Evolutionary conservation across 2,113 vertebrate species (phyloP), one percentile per base, ranked within the genome.

Genomic region (Chionomys nivalis): DNA sequence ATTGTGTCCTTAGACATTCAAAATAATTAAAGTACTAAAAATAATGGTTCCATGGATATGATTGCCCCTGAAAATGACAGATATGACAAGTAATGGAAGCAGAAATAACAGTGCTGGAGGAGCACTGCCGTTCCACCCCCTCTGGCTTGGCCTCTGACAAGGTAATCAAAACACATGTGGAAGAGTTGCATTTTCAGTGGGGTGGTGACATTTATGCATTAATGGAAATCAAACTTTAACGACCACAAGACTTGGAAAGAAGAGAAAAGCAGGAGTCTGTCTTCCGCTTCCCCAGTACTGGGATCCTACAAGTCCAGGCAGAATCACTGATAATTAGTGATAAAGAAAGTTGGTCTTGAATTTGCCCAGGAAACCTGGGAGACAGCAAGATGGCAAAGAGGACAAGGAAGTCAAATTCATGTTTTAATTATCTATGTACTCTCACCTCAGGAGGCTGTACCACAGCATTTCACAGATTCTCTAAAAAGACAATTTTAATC

Each of bases 21-120:
- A 95, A 81, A 95, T 97, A 97, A 97, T 96, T 96, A 96, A 91
- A 93, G 72, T 58, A 93, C 92, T 95, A 97, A 97, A 97, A 95
- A 94, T 97, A 97, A 92, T 93, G 76, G 85, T 21, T 96, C 93
- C 89, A 89, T 95, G 86, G 87, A 97, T 91, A 95, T 87, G 73
- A 93, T 93, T 93, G 89, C 90, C 90, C 76, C 93, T 94, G 42
- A 97, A 96, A 96, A 44, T 96, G 93, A 96, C 94, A 96, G 81
- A 90, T 95, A 33, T 95, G 96, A 97, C 96, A 96, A 97, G 86
- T 73, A 97, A 91, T 68, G 36, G 94, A 94, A 96, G 94, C 96
- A 86, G 77, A 98, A 97, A 97, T 96, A 96, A 96, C 66, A 95
- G 33, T 92, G 31, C 42, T 93, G 72, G 36, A 90, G 68, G 42